phyloP scores from a whole-genome alignment of 2,888 invertebrate species.

The Tolmerus cingulatus region DNA sequence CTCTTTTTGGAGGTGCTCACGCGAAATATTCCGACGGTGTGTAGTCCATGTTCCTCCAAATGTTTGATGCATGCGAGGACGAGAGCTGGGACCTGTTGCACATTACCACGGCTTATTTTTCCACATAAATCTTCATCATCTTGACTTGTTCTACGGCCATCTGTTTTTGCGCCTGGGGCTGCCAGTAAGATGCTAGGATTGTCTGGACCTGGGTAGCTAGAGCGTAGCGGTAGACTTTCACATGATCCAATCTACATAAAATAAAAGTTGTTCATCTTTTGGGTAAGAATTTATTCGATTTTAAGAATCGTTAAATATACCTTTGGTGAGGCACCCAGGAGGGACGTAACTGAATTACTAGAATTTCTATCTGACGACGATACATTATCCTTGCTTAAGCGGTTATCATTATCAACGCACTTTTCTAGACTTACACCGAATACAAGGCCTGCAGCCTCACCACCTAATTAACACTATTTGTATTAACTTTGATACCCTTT shows the following conservation, averaged over 20 bases:
- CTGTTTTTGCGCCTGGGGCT: slow-evolving; percentile 63
- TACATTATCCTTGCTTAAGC: slow-evolving; percentile 36
- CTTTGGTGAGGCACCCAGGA: slow-evolving; percentile 58
- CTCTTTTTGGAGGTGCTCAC: slow-evolving; percentile 92
- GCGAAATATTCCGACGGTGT: slow-evolving; percentile 88
- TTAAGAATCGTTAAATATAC: not conserved
- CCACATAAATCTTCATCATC: slow-evolving; percentile 56
- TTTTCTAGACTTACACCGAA: slow-evolving; percentile 86
- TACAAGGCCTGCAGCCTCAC: slow-evolving; percentile 68
- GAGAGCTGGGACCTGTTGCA: slow-evolving; percentile 75
- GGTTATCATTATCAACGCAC: slow-evolving; percentile 81
- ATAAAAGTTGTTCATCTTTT: slow-evolving; percentile 50
- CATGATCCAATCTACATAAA: slow-evolving; percentile 76
- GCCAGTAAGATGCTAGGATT: not conserved
- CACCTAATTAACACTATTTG: not conserved
- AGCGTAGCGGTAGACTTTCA: slow-evolving; percentile 70
- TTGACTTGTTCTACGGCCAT: slow-evolving; percentile 61
- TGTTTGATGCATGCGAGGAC: slow-evolving; percentile 83
- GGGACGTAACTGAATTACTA: slow-evolving; percentile 77
- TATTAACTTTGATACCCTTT: not conserved
- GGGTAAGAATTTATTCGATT: not conserved
- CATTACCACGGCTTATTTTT: slow-evolving; percentile 52
- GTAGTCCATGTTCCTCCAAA: slow-evolving; percentile 80
- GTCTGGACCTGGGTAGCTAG: slow-evolving; percentile 44
- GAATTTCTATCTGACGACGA: slow-evolving; percentile 64